Conservation (phyloP, 2,113 vertebrate species). For the Toxostoma redivivum region DNA sequence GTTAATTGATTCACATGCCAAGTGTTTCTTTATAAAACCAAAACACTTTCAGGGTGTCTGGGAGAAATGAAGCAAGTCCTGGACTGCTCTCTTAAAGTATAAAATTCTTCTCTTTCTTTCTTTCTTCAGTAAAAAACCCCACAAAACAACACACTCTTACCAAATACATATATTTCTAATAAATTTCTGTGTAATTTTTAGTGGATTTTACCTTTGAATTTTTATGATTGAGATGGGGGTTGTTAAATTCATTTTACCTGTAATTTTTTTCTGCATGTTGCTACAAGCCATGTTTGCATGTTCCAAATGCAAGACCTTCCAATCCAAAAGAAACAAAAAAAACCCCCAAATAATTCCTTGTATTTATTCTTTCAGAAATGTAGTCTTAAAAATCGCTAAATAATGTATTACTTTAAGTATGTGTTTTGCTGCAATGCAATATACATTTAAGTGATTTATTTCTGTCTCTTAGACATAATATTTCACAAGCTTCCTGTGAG, state of each 20-base stretch:
- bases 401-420: neutral
- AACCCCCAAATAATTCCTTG: rapidly evolving
- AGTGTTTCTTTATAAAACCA: neutral
- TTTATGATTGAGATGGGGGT: neutral
- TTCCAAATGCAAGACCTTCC: neutral
- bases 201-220: neutral
- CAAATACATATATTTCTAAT: neutral
- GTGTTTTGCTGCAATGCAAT: neutral
- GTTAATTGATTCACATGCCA: neutral
- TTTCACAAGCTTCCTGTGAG: neutral
- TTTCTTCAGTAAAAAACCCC: neutral
- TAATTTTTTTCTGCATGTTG: neutral
- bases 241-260: neutral
- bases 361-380: neutral
- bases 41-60: neutral
- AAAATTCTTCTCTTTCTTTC: neutral
- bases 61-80: neutral
- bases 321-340: neutral
- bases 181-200: neutral
- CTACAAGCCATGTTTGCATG: neutral
- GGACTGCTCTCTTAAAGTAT: neutral
- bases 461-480: neutral
- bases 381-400: neutral
- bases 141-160: neutral
- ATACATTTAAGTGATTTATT: neutral